Percentiles rank a stretch among this genome's conserved stretches.
Evolutionary conservation across 1,140 invertebrate genomes (phyloP).

Genomic region (Orchestia grillus): DNA sequence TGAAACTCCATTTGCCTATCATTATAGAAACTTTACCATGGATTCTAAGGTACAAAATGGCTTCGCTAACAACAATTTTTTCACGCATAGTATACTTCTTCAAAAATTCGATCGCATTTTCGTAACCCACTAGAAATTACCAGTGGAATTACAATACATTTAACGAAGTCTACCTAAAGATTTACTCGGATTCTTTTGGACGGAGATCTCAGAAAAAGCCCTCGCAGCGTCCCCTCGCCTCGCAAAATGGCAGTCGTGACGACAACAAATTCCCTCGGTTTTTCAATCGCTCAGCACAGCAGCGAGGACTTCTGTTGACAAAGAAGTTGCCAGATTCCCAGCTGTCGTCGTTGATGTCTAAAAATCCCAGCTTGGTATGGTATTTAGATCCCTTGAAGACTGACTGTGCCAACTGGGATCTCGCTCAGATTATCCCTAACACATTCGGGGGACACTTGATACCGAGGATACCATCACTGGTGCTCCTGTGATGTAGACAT

Average conservation of each 20-base stretch:
- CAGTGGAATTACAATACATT: background rate
- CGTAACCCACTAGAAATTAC: background rate
- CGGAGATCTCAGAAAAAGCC: background rate
- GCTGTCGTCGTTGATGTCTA: conserved; percentile 25
- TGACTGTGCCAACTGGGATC: conserved; percentile 15
- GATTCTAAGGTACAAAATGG: background rate
- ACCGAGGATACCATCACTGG: background rate
- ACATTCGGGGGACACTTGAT: background rate
- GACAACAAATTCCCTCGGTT: background rate
- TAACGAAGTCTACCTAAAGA: background rate
- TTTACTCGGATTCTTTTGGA: background rate
- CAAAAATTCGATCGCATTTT: background rate
- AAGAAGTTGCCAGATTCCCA: background rate
- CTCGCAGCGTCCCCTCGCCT: background rate
- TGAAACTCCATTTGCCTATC: background rate
- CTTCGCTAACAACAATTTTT: background rate
- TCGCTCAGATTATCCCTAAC: background rate
- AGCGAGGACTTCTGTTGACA: background rate
- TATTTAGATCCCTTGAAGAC: conserved; percentile 37
- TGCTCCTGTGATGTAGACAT: background rate
- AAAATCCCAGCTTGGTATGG: background rate
- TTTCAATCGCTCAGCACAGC: background rate
- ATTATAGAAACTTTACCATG: background rate
- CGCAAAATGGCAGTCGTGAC: background rate
- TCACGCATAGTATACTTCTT: background rate